Evolutionary conservation across 2,797 vertebrate genomes (phyloP), one percentile per base, ranked within the genome.

Genomic region (Alcedo quadribrachys): DNA sequence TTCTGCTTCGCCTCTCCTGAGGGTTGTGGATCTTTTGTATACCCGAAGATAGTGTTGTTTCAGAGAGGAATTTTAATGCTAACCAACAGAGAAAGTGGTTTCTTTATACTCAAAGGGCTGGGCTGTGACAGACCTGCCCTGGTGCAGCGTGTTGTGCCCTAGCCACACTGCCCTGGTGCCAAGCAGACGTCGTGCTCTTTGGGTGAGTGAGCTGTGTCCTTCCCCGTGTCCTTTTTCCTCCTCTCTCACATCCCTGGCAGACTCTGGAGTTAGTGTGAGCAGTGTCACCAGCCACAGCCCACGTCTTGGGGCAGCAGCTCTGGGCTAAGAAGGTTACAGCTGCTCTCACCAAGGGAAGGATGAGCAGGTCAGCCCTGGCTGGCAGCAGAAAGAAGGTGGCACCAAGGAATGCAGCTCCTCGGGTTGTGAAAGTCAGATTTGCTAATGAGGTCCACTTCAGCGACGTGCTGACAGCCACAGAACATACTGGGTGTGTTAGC

Each of bases 401-500:
- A 81, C 58, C n/a, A 1, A 50, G 88, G 92, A 79, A 33, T 8
- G 40, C 68, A 2, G 79, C 75, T 85, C 54, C 75, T 25, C 43
- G 27, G 48, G 22, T 9, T 20, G 21, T 27, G 43, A 30, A 22
- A 78, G 75, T 37, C 61, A 5, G 6, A 17, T 76, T 24, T 30
- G n/a, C 73, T 93, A 30, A 48, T 4, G 76, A 90, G 84, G 93
- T 85, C 63, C 68, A 1, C 46, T 25, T 10, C 73, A 53, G 89
- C 8, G 1, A 69, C 4, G 53, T 37, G 93, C 94, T 66, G 81
- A 90, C 91, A 84, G 93, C 83, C 81, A 0, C 58, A 24, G 94
- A 60, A 83, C 90, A 22, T 66, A 80, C 90, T 63, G 94, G 81
- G 94, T 61, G 65, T n/a, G 87, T 86, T 22, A 33, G 33, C 70